Conservation (phyloP, 2,888 invertebrate species). For the Himalopsyche japonica region DNA sequence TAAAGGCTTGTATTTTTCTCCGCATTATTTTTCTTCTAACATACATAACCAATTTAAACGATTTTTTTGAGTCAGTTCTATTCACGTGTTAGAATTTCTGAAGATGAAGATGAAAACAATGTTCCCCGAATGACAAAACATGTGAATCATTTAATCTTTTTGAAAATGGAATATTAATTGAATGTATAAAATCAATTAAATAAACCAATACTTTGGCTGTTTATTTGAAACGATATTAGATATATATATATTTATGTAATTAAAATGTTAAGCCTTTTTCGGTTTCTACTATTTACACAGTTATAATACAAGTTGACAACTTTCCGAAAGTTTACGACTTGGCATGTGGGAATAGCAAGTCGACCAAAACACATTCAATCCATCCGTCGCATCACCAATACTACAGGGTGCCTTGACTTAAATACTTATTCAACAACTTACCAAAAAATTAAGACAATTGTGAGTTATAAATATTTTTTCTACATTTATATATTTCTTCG, state of each 20-base stretch:
- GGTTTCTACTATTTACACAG: neutral
- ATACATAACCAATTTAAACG: no score
- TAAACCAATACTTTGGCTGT: neutral
- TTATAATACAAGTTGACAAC: neutral
- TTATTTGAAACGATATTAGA: neutral
- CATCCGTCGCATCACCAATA: neutral
- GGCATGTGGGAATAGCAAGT: neutral
- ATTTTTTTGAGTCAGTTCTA: no score
- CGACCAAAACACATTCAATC: neutral
- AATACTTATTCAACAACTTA: neutral
- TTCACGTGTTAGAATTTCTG: no score
- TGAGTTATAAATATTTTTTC: no score
- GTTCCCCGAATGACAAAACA: no score
- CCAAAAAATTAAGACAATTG: no score
- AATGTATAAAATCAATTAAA: neutral
- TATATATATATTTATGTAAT: neutral
- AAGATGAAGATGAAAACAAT: no score
- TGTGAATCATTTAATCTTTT: no score
- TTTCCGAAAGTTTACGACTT: neutral
- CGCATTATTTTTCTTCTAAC: no score
- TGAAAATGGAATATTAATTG: no score
- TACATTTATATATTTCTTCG: no score
- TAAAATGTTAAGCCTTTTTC: neutral
- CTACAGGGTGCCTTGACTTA: neutral
- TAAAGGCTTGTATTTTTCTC: no score